Conservation (phyloP, 2,113 vertebrate species). For the Passer montanus region DNA sequence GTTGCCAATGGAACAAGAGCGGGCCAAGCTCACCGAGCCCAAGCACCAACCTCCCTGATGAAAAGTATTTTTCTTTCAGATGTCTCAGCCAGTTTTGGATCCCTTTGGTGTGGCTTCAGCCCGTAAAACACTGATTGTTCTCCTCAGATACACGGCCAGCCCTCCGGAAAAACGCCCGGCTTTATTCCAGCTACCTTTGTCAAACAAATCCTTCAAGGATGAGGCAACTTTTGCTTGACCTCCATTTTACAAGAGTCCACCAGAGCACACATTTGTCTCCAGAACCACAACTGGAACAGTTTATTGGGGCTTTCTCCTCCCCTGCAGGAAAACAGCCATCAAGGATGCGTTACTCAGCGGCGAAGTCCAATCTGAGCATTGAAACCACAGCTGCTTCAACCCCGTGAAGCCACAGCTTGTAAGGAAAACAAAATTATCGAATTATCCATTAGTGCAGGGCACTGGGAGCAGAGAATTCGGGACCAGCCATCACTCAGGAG, state of each 20-base stretch:
- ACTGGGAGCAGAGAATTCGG: neutral
- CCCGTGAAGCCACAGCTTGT: neutral
- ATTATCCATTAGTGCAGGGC: neutral
- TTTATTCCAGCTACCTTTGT: slow-evolving; percentile 6
- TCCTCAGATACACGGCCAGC: slow-evolving; percentile 6
- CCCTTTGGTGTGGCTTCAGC: neutral
- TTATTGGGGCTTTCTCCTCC: neutral
- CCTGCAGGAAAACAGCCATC: neutral
- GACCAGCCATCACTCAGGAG: neutral
- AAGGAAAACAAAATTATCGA: neutral
- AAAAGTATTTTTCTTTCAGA: neutral
- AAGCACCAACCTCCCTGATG: neutral
- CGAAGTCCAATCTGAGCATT: neutral
- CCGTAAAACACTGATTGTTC: neutral
- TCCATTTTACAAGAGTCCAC: neutral
- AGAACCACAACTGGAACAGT: neutral
- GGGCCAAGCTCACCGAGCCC: neutral
- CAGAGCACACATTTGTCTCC: neutral
- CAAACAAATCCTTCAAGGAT: neutral
- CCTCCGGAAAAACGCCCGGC: neutral
- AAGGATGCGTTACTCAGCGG: neutral
- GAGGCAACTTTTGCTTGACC: neutral
- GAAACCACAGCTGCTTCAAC: neutral
- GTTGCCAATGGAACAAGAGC: neutral
- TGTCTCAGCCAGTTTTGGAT: neutral